These are phyloP conservation scores for Cuculus canorus DNA, from an alignment of 2,797 vertebrate genomes.

Conservation along the genomic window DNA sequence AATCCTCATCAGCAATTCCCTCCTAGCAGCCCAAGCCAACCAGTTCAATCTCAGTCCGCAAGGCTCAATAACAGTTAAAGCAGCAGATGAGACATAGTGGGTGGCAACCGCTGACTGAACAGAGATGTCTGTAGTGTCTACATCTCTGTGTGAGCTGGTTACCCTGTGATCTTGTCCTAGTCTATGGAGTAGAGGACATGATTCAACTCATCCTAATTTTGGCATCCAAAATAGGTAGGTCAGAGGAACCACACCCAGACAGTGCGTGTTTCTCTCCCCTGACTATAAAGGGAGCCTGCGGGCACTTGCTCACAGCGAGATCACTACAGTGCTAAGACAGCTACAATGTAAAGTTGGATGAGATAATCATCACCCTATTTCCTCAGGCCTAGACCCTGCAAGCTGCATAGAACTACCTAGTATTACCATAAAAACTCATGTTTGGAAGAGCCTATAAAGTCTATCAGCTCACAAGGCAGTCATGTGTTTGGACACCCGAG, in stretches of 20 bases:
- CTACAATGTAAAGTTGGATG: neutral
- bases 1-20: neutral
- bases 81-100: neutral
- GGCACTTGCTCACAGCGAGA: neutral
- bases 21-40: neutral
- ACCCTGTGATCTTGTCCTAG: neutral
- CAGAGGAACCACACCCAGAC: neutral
- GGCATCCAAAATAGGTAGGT: neutral
- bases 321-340: neutral
- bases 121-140: neutral
- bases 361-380: neutral
- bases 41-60: neutral
- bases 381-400: neutral
- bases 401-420: neutral
- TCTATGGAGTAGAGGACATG: rapidly evolving
- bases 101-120: neutral
- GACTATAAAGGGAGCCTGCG: neutral
- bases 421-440: neutral
- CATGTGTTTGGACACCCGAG: neutral
- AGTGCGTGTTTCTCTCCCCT: neutral
- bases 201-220: neutral
- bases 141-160: neutral
- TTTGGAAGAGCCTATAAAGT: neutral
- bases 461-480: neutral
- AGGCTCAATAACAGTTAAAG: neutral